phyloP scores from a whole-genome alignment of 2,888 invertebrate genomes.

The Caenorhabditis plicata region DNA sequence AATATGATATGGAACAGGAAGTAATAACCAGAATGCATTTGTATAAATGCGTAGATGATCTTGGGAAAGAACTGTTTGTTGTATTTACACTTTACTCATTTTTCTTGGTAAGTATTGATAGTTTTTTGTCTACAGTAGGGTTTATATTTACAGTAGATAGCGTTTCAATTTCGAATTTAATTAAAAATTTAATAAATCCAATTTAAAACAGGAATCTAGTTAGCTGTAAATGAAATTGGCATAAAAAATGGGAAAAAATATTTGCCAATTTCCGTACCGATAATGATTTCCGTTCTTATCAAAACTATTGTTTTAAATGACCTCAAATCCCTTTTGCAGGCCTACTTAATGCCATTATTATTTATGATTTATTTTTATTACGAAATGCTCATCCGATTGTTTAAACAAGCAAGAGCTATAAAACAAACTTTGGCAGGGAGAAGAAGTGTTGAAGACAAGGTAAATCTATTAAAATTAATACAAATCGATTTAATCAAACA shows the following conservation, averaged over 20 bases:
- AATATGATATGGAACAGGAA: slow-evolving; percentile 32
- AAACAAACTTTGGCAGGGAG: slow-evolving; percentile 33
- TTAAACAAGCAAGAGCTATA: slow-evolving; percentile 50
- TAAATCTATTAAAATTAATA: not conserved
- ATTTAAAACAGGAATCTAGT: slow-evolving; percentile 1
- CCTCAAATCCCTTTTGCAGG: slow-evolving; percentile 27
- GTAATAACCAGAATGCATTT: slow-evolving; percentile 43
- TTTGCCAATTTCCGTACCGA: too few species aligned
- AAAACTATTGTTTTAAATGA: not conserved
- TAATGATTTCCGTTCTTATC: too few species aligned
- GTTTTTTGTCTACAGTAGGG: too few species aligned
- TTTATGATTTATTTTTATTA: slow-evolving; percentile 63
- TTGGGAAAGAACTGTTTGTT: slow-evolving; percentile 42
- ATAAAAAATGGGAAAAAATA: too few species aligned
- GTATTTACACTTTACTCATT: slow-evolving; percentile 47
- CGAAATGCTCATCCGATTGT: slow-evolving; percentile 56
- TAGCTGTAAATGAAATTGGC: too few species aligned
- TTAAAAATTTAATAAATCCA: too few species aligned
- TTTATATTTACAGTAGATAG: not conserved
- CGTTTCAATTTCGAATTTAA: not conserved
- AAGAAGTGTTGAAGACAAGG: slow-evolving; percentile 34
- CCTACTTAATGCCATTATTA: slow-evolving; percentile 55
- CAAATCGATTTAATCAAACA: not conserved
- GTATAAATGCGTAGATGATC: slow-evolving; percentile 53
- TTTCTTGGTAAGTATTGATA: slow-evolving; percentile 39